Evolutionary conservation across 1,140 invertebrate genomes (phyloP).

Genomic region (Gonatopus flavifemur): DNA sequence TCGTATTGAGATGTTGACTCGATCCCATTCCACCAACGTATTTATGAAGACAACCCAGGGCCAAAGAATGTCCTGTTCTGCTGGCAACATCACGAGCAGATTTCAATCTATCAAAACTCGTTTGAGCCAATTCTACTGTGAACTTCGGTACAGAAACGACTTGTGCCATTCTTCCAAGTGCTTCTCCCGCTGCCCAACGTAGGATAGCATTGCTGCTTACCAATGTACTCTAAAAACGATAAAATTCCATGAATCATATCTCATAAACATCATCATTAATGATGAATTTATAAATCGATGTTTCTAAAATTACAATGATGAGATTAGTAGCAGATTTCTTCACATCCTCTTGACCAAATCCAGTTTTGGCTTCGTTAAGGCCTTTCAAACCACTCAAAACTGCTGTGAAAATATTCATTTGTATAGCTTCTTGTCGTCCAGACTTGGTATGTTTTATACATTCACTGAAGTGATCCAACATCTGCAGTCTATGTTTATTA

Average conservation of each 20-base stretch:
- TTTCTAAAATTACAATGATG: constrained; percentile 76
- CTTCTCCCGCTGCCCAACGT: constrained; percentile 84
- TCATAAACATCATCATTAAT: neutral
- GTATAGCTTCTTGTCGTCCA: constrained; percentile 88
- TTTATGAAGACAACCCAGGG: constrained; percentile 88
- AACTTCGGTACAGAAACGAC: constrained; percentile 83
- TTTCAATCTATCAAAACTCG: constrained; percentile 87
- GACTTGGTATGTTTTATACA: constrained; percentile 93
- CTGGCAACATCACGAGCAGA: constrained; percentile 85
- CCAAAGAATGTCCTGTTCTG: constrained; percentile 89
- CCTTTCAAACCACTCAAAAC: constrained; percentile 87
- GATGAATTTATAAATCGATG: constrained; percentile 31
- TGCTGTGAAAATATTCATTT: constrained; percentile 96
- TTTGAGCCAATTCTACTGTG: constrained; percentile 88
- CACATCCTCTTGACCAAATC: constrained; percentile 86
- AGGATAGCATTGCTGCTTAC: constrained; percentile 83
- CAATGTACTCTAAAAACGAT: constrained; percentile 67
- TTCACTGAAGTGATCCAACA: constrained; percentile 95
- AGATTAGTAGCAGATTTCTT: constrained; percentile 82
- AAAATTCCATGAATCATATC: constrained; percentile 5
- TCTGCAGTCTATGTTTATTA: constrained; percentile 94
- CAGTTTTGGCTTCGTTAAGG: constrained; percentile 83
- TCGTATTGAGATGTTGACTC: constrained; percentile 89
- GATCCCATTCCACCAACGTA: constrained; percentile 90
- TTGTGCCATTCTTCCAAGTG: constrained; percentile 86